phyloP scores from a whole-genome alignment of 2,113 vertebrate species.

The Malurus alboscapulatus region DNA sequence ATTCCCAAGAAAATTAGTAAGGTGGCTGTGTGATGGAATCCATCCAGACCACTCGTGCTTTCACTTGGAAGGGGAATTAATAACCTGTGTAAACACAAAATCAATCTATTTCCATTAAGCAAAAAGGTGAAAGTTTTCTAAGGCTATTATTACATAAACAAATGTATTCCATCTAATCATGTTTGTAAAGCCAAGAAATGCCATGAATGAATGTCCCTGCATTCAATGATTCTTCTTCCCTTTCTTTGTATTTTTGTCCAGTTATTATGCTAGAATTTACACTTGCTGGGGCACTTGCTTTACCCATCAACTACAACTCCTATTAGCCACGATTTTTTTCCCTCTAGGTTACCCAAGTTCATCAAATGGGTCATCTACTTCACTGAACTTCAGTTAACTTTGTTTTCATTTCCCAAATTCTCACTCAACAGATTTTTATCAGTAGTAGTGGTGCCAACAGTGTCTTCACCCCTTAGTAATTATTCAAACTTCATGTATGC shows the following conservation, averaged over 20 bases:
- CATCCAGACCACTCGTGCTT: not conserved
- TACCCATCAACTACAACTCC: not conserved
- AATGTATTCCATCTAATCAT: not conserved
- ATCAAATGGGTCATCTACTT: not conserved
- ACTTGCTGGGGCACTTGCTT: not conserved
- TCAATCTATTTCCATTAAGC: not conserved
- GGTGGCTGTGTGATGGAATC: not conserved
- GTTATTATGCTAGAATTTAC: not conserved
- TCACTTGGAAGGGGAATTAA: not conserved
- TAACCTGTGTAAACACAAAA: not conserved
- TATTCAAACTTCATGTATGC: constrained; percentile 23
- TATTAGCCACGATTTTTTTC: not conserved
- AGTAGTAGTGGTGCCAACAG: not conserved
- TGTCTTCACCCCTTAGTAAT: constrained; percentile 27
- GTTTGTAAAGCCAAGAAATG: not conserved
- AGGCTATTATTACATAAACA: constrained; percentile 19
- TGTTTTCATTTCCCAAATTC: constrained; percentile 22
- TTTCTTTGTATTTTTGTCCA: not conserved
- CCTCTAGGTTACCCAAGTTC: not conserved
- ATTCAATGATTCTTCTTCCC: not conserved
- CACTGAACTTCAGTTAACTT: not conserved
- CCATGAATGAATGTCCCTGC: no score
- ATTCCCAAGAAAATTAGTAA: not conserved
- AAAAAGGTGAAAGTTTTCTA: not conserved
- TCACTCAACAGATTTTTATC: not conserved